Conservation (phyloP, 35 echinoderm and acorn worm genomes). For the Lytechinus variegatus region DNA sequence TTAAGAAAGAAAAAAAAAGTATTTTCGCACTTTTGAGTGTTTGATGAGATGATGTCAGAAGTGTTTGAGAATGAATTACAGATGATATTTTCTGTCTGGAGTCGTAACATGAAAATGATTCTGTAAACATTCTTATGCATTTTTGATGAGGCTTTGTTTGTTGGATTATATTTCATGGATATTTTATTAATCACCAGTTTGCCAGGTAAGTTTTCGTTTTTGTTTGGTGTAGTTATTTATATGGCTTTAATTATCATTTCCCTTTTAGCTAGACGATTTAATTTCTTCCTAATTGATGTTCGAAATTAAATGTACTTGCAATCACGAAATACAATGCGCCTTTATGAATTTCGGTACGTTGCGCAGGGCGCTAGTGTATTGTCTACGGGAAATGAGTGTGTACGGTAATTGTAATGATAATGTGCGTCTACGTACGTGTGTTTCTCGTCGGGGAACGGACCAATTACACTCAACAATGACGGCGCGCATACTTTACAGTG, state of each 20-base stretch:
- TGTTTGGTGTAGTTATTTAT: not conserved
- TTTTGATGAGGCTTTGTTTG: not conserved
- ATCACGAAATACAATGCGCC: no score
- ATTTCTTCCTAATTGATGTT: no score
- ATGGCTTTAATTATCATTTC: no score
- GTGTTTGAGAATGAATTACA: not conserved
- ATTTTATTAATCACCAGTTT: not conserved
- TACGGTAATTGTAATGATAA: not conserved
- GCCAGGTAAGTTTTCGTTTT: not conserved
- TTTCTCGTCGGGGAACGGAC: not conserved
- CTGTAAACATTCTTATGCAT: not conserved
- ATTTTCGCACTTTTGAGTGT: not conserved
- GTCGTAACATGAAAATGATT: not conserved
- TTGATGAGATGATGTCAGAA: not conserved
- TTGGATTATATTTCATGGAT: slow-evolving; percentile 7
- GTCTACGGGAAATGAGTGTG: not conserved
- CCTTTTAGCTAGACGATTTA: no score
- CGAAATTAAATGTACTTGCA: no score
- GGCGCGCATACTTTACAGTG: not conserved
- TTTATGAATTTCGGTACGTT: no score
- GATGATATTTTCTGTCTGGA: not conserved
- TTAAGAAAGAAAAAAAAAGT: no score
- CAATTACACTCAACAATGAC: not conserved
- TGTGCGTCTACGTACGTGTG: not conserved
- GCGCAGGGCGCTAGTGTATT: no score